A percentile compares a stretch with the other conserved stretches of the same genome.
These are phyloP conservation scores for Callosobruchus maculatus DNA, from an alignment of 2,888 invertebrate genomes.

Conservation along the genomic window DNA sequence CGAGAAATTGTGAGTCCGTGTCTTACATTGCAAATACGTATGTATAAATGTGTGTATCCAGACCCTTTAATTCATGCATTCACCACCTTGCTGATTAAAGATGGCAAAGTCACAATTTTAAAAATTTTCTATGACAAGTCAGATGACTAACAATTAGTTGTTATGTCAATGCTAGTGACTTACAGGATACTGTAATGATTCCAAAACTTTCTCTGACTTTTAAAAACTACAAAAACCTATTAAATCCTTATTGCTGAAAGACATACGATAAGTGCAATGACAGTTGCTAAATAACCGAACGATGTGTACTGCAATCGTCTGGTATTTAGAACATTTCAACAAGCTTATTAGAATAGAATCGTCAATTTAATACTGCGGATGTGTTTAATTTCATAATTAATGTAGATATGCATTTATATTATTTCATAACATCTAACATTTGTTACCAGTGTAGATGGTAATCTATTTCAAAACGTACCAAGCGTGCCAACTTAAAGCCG, in stretches of 20 bases:
- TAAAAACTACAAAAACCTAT: not conserved
- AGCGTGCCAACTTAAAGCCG: not conserved
- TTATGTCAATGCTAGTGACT: too few relatives aligned
- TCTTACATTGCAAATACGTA: too few relatives aligned
- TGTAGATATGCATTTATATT: not conserved
- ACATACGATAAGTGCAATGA: not conserved
- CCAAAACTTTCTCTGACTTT: too few relatives aligned
- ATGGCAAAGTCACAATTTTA: too few relatives aligned
- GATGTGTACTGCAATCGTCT: not conserved
- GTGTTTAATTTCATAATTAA: not conserved
- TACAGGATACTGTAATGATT: too few relatives aligned
- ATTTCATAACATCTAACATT: not conserved
- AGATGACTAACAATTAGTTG: too few relatives aligned
- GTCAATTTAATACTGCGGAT: not conserved
- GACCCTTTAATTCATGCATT: too few relatives aligned
- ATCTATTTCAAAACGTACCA: not conserved
- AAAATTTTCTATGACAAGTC: too few relatives aligned
- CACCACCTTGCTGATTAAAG: too few relatives aligned
- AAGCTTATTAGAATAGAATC: not conserved
- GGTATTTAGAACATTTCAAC: not conserved
- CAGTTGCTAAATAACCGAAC: not conserved
- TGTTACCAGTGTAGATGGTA: not conserved
- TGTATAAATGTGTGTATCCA: too few relatives aligned
- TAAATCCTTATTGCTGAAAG: not conserved
- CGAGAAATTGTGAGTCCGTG: too few relatives aligned